A percentile compares a stretch with the other conserved stretches of the same genome.
These are phyloP conservation scores for Uropetala carovei DNA, from an alignment of 2,888 invertebrate species.

Conservation along the genomic window DNA sequence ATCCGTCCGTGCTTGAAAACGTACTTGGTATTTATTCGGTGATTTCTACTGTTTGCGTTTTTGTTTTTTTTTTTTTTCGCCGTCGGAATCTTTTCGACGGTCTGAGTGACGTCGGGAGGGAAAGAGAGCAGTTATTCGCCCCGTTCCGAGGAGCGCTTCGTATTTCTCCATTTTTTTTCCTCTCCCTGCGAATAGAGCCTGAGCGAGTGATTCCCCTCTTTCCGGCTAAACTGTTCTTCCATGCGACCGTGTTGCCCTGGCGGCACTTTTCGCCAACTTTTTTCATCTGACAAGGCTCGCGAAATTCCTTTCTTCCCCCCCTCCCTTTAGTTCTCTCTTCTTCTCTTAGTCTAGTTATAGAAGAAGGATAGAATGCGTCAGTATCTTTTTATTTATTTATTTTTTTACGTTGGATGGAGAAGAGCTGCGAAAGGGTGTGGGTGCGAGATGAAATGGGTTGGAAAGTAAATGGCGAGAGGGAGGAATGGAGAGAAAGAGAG, in stretches of 20 bases:
- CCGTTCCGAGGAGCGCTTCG: background rate
- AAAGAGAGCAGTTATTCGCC: background rate
- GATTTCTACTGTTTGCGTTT: too few species aligned
- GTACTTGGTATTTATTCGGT: too few species aligned
- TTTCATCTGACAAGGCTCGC: conserved; percentile 11
- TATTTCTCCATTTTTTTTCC: background rate
- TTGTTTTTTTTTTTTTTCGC: too few species aligned
- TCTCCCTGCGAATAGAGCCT: background rate
- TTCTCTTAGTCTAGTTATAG: background rate
- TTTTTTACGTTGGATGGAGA: background rate
- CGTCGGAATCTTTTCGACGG: too few species aligned
- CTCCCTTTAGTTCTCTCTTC: background rate
- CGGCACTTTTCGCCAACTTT: conserved; percentile 17
- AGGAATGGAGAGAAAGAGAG: background rate
- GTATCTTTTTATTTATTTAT: too few species aligned
- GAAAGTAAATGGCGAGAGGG: background rate
- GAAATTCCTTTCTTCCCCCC: background rate
- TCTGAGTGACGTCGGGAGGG: too few species aligned
- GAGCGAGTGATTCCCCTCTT: background rate
- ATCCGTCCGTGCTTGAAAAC: too few species aligned
- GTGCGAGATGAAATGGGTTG: background rate
- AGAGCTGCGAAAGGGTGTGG: background rate
- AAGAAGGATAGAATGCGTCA: conserved; percentile 1
- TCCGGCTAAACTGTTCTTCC: background rate
- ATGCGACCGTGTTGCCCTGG: background rate